Base-by-base conservation (phyloP, 2,888 invertebrate species). In the Caprella mutica region DNA sequence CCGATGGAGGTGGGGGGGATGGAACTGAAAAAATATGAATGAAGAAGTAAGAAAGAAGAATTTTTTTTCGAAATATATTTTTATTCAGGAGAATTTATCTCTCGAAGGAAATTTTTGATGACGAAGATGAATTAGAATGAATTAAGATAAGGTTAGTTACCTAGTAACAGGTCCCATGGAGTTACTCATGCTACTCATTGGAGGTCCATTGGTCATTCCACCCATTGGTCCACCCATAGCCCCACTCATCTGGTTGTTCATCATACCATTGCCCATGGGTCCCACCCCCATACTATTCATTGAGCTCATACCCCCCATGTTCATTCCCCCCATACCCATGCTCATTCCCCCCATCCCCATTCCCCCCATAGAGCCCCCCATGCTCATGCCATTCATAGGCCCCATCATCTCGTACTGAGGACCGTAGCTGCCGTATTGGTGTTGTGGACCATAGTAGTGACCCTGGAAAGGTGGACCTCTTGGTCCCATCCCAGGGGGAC, bases 401-500 rank as follows among this genome's bases (percentile, higher is more conserved):
- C 56, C 67, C 67, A 59, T 67, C 24, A 46, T 57, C 19, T 58
- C 54, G 51, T 64, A 64, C 60, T 64, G 64, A 23, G 39, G 50
- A 40, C 42, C 51, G 29, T 59, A 57, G 53, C 52, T 51, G 44
- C 51, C 53, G 56, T 59, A 61, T 58, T 59, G 61, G 68, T 70
- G 72, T 72, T 68, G 72, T 76, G 74, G 71, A 76, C 76, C 71
- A 74, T 58, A 59, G 77, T 77, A 70, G 70, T 65, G 62, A 65
- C 65, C 59, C 66, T 66, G 58, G 63, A 65, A 62, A 54, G 65
- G 66, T 53, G 65, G 58, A 4, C 58, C 65, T 14, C 62, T 59
- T 9, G 62, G 59, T 9, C 65, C 40, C 64, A 65, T 61, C 33
- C 53, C 61, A 1, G 65, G 64, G 33, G 63, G 35, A 8, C 48